phyloP scores from a whole-genome alignment of 2,113 vertebrate species.

The Balaeniceps rex region DNA sequence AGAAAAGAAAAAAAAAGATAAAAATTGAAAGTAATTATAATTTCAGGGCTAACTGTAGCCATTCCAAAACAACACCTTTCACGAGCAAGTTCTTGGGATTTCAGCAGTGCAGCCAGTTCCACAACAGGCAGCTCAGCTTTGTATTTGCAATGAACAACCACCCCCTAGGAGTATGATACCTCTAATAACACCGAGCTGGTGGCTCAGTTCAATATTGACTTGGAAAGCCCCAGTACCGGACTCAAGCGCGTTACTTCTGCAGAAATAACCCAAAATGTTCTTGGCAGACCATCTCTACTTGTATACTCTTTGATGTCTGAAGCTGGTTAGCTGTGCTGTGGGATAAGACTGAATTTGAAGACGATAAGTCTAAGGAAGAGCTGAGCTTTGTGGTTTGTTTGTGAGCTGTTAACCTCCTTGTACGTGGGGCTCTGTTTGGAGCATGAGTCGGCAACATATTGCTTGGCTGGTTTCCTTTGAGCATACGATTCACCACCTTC shows the following conservation, averaged over 20 bases:
- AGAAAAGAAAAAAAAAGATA: not conserved
- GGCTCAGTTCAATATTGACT: not conserved
- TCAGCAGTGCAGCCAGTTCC: not conserved
- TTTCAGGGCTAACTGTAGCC: not conserved
- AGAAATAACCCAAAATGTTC: not conserved
- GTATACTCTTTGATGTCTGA: not conserved
- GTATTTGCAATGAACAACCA: not conserved
- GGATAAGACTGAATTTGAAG: not conserved
- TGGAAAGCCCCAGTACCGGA: not conserved
- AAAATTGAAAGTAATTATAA: not conserved
- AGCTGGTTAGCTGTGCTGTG: not conserved
- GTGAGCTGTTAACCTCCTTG: not conserved
- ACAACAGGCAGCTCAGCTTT: not conserved
- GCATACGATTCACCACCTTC: not conserved
- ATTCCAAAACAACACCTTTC: not conserved
- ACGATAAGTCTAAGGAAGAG: not conserved
- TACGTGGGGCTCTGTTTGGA: not conserved
- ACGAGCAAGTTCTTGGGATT: not conserved
- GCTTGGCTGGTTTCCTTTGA: not conserved
- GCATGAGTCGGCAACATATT: rapidly evolving
- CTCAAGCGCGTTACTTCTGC: not conserved
- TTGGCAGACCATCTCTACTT: not conserved
- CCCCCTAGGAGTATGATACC: not conserved
- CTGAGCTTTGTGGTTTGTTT: not conserved
- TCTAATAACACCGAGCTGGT: not conserved